phyloP scores from a whole-genome alignment of 2,888 invertebrate species.

The Physocephala rufipes region DNA sequence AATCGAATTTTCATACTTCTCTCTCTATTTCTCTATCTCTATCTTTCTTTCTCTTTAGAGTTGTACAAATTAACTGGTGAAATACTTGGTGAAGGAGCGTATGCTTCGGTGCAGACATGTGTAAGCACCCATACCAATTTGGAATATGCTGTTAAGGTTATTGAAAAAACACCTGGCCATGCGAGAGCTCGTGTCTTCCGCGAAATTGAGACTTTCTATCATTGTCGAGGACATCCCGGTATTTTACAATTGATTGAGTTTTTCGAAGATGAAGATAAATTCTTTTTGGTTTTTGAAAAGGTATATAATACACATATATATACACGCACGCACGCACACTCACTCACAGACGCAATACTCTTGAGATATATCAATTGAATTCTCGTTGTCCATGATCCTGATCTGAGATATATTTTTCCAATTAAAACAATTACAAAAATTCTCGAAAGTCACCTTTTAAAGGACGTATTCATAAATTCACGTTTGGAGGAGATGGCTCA shows the following conservation, averaged over 20 bases:
- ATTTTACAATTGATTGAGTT: conserved; percentile 97
- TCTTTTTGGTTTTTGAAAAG: conserved; percentile 98
- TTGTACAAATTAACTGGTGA: conserved; percentile 95
- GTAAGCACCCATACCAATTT: conserved; percentile 88
- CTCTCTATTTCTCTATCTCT: too few species aligned
- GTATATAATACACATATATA: too few species aligned
- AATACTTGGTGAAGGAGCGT: conserved; percentile 95
- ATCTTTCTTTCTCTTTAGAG: conserved; percentile 70
- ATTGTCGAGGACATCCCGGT: conserved; percentile 96
- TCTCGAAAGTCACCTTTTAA: too few species aligned
- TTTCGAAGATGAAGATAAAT: conserved; percentile 96
- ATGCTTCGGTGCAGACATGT: conserved; percentile 95
- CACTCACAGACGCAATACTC: too few species aligned
- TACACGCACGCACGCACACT: too few species aligned
- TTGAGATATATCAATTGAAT: too few species aligned
- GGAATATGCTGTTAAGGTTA: conserved; percentile 97
- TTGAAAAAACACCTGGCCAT: conserved; percentile 94
- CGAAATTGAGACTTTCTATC: conserved; percentile 98
- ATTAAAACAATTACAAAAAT: too few species aligned
- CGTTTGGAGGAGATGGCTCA: too few species aligned
- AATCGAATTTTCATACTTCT: not conserved
- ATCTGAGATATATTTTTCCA: too few species aligned
- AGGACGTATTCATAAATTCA: too few species aligned
- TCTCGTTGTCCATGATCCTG: not conserved
- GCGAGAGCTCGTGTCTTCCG: conserved; percentile 93